phyloP scores from a whole-genome alignment of 2,113 vertebrate species.

The Sciurus niger region DNA sequence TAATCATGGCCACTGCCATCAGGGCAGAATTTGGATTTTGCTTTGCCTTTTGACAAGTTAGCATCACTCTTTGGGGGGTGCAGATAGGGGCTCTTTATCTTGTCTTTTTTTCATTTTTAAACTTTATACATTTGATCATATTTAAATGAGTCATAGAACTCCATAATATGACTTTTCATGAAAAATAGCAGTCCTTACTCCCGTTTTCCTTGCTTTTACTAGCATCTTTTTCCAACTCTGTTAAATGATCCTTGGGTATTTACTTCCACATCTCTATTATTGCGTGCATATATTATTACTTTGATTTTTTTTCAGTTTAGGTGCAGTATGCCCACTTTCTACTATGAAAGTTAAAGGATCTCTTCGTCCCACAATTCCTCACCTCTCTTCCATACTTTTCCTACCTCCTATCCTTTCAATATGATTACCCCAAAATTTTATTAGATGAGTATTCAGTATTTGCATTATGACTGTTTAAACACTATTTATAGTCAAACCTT shows the following conservation, averaged over 20 bases:
- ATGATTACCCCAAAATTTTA: background rate
- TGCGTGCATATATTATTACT: background rate
- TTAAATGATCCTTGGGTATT: background rate
- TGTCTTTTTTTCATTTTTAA: slow-evolving; percentile 25
- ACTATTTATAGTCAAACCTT: background rate
- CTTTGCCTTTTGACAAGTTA: slow-evolving; percentile 23
- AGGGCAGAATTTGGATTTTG: slow-evolving; percentile 27
- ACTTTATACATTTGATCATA: slow-evolving; percentile 12
- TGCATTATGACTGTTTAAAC: background rate
- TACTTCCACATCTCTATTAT: background rate
- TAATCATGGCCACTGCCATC: background rate
- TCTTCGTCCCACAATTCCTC: background rate
- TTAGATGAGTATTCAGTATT: slow-evolving; percentile 11
- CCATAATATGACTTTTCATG: background rate
- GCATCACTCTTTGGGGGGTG: background rate
- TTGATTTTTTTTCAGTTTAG: slow-evolving; percentile 16
- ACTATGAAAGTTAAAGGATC: background rate
- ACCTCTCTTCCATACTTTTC: background rate
- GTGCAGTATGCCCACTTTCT: background rate
- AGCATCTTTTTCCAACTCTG: background rate
- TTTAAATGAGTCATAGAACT: slow-evolving; percentile 5
- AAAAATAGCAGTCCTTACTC: background rate
- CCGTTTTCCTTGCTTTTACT: slow-evolving; percentile 23
- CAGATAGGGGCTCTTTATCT: background rate
- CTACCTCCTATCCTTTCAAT: background rate